phyloP scores from a whole-genome alignment of 2,797 vertebrate species.

The Centroberyx gerrardi region DNA sequence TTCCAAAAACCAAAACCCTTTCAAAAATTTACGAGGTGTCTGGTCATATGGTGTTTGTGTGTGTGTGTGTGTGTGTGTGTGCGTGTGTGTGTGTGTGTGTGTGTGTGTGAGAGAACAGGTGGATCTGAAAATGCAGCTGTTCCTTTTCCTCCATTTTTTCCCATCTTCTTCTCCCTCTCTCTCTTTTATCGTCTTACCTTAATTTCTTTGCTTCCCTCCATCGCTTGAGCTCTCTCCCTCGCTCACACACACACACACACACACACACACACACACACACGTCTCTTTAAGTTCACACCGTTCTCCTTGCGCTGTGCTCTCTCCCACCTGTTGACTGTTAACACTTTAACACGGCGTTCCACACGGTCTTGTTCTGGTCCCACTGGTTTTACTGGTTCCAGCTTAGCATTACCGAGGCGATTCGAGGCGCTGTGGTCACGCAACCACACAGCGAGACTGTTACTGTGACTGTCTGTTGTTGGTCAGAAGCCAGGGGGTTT shows the following conservation, averaged over 20 bases:
- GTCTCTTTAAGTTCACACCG: conserved; percentile 13
- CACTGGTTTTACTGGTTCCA: conserved; percentile 13
- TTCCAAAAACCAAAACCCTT: conserved; percentile 34
- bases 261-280: conserved; percentile 4
- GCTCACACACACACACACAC: neutral
- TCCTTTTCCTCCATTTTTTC: neutral
- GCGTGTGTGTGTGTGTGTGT: neutral
- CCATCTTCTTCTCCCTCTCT: neutral
- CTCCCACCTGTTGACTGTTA: conserved; percentile 42
- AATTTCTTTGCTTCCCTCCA: rapidly evolving
- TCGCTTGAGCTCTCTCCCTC: neutral
- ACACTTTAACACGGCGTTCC: conserved; percentile 34
- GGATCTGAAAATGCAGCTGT: conserved; percentile 24
- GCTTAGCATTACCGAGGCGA: conserved; percentile 23
- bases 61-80: neutral
- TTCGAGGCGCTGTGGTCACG: no score
- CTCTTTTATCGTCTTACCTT: neutral
- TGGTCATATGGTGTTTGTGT: neutral
- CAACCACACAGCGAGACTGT: no score
- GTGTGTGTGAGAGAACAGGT: conserved; percentile 24
- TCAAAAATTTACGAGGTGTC: conserved; percentile 47
- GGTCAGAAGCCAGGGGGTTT: no score
- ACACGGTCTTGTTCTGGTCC: neutral
- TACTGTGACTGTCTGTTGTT: no score
- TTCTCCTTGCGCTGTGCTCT: conserved; percentile 1